Conservation (phyloP, 2,113 vertebrate species). For the Typhlomys cinereus region DNA sequence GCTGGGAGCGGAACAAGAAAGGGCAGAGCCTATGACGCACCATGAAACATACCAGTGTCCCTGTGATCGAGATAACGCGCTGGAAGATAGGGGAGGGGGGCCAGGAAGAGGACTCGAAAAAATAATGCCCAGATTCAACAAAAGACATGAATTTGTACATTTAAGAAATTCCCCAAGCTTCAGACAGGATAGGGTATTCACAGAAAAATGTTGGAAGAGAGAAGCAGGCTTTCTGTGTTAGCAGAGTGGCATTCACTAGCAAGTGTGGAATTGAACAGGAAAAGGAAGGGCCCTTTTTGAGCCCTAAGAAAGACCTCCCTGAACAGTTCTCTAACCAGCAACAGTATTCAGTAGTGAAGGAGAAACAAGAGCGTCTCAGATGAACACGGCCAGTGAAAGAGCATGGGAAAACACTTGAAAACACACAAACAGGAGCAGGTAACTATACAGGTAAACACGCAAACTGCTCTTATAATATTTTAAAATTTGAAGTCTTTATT, state of each 20-base stretch:
- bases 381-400: background rate
- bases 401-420: no score
- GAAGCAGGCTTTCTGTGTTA: background rate
- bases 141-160: background rate
- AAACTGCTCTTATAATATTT: background rate
- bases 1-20: background rate
- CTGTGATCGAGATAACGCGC: rapidly evolving
- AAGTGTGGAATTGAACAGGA: background rate
- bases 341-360: background rate
- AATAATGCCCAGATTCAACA: background rate
- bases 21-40: background rate
- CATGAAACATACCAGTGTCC: rapidly evolving
- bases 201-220: background rate
- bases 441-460: no score
- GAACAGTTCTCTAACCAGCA: background rate
- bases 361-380: background rate
- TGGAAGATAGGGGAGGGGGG: background rate
- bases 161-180: background rate
- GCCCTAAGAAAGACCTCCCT: background rate
- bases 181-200: background rate
- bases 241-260: background rate
- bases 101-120: background rate
- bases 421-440: background rate
- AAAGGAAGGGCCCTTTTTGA: background rate
- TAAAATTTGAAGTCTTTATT: background rate